phyloP scores from a whole-genome alignment of 2,888 invertebrate genomes.

The Meloe dianella region DNA sequence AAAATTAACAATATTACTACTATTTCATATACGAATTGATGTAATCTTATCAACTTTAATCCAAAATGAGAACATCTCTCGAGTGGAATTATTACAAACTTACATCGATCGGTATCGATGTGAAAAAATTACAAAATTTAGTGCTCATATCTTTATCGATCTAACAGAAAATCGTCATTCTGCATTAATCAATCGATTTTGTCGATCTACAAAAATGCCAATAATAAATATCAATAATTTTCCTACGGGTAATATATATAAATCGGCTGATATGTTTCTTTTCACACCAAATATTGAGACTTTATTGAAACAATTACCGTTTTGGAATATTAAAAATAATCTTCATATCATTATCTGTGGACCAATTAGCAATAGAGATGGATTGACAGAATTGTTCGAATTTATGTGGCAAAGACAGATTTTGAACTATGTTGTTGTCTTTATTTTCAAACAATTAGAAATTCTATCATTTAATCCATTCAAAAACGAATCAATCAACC shows the following conservation, averaged over 20 bases:
- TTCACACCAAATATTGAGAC: background rate
- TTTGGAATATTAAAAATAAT: background rate
- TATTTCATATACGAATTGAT: background rate
- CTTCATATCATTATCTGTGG: background rate
- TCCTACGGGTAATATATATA: background rate
- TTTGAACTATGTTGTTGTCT: background rate
- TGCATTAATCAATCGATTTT: background rate
- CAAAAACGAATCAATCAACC: background rate
- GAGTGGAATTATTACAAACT: background rate
- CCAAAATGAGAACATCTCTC: background rate
- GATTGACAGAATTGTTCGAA: background rate
- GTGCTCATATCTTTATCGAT: background rate
- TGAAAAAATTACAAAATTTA: background rate
- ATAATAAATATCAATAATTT: background rate
- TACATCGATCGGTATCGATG: background rate
- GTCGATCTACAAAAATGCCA: background rate
- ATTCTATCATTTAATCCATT: constrained; percentile 2
- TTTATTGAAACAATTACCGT: background rate
- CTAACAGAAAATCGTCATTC: background rate
- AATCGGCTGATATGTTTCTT: background rate
- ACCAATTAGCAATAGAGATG: background rate
- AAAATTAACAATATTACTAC: background rate
- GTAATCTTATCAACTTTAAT: background rate
- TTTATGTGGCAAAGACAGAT: background rate
- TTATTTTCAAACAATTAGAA: background rate